These are phyloP conservation scores for Chymomyza procnemis DNA, from an alignment of 2,888 invertebrate species.

Conservation along the genomic window DNA sequence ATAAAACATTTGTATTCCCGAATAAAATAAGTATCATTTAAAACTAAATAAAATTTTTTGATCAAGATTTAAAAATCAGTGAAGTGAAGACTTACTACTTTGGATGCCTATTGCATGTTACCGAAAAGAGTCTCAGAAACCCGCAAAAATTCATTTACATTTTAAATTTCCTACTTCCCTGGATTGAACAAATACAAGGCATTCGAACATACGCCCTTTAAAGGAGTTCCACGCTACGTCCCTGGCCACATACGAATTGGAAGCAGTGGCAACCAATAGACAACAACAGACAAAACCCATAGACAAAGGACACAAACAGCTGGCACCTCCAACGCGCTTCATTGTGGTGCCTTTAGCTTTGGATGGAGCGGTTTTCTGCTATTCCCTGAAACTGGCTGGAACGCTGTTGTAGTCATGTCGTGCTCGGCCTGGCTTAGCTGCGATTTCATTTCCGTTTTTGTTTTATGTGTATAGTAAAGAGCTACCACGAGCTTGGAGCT, in stretches of 20 bases:
- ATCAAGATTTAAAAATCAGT: too few relatives aligned
- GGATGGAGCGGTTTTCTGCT: neutral
- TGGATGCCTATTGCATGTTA: too few relatives aligned
- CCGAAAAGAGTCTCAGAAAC: too few relatives aligned
- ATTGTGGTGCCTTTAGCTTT: neutral
- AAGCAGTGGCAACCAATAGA: slow-evolving; percentile 17
- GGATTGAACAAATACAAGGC: too few relatives aligned
- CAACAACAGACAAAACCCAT: slow-evolving; percentile 5
- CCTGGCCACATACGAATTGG: neutral
- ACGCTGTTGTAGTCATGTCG: slow-evolving; percentile 27
- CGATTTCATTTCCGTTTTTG: slow-evolving; percentile 63
- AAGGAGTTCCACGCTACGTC: too few relatives aligned
- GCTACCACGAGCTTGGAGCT: neutral
- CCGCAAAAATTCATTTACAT: too few relatives aligned
- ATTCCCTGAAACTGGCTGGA: slow-evolving; percentile 14
- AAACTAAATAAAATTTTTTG: too few relatives aligned
- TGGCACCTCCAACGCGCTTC: neutral
- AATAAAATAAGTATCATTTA: too few relatives aligned
- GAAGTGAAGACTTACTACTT: too few relatives aligned
- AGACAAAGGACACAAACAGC: slow-evolving; percentile 5
- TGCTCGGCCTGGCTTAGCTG: slow-evolving; percentile 49
- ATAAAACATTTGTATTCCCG: too few relatives aligned
- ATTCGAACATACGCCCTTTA: too few relatives aligned
- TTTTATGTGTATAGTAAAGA: slow-evolving; percentile 33
- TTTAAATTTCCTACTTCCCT: too few relatives aligned